A percentile compares a stretch with the other conserved stretches of the same genome.
phyloP scores from a whole-genome alignment of 2,888 invertebrate species.

The Peribatodes rhomboidaria region DNA sequence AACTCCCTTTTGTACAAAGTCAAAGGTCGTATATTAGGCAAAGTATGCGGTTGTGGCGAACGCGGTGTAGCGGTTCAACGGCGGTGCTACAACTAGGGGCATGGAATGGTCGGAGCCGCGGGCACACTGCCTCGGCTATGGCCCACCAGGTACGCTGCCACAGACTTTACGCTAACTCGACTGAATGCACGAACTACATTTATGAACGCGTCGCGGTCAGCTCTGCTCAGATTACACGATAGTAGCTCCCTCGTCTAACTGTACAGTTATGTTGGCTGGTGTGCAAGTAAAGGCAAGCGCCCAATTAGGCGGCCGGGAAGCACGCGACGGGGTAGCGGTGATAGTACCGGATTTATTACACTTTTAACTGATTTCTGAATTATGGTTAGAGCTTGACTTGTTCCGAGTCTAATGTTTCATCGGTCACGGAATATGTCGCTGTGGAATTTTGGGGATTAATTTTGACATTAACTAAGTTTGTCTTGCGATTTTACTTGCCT shows the following conservation, averaged over 20 bases:
- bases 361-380: conserved; percentile 51
- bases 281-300: conserved; percentile 6
- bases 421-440: conserved; percentile 30
- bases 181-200: not conserved
- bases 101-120: conserved; percentile 14
- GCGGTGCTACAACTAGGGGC: conserved; percentile 14
- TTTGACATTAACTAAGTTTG: not conserved
- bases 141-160: conserved; percentile 10
- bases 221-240: not conserved
- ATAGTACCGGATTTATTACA: conserved; percentile 49
- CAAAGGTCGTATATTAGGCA: conserved; percentile 32
- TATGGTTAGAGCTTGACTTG: conserved; percentile 39
- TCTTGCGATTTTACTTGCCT: not conserved
- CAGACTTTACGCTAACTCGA: not conserved
- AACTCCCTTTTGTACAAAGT: conserved; percentile 22
- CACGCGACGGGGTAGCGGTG: conserved; percentile 47
- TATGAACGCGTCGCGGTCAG: not conserved
- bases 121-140: conserved; percentile 19
- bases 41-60: conserved; percentile 26
- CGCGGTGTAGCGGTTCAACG: conserved; percentile 21
- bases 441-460: conserved; percentile 13
- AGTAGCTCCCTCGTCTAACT: not conserved
- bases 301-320: conserved; percentile 32
- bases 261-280: not conserved
- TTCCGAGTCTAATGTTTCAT: conserved; percentile 45